Evolutionary conservation across 1,140 invertebrate species (phyloP), one percentile per base, ranked within the genome.

Genomic region (Acromyrmex heyeri): DNA sequence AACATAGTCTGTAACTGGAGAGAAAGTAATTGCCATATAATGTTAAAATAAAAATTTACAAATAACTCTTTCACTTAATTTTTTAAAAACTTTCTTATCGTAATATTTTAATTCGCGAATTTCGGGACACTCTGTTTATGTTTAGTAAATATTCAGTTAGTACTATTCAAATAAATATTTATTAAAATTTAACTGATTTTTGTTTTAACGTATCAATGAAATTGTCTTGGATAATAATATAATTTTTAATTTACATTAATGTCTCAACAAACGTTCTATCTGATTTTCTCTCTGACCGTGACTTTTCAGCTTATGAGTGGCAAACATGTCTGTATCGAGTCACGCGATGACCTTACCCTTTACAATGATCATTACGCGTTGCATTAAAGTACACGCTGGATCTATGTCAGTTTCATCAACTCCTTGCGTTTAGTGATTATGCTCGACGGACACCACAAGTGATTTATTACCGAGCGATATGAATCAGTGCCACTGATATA

Each of bases 271-370:
- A n/a, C 12, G 6, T 14, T 62, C 14, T 21, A 38, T 50, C 24
- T 73, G 34, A 7, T 61, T 81, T 65, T 38, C 27, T 61, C 44
- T 61, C 16, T 44, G 55, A 44, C 70, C 61, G 1, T 65, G 75
- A 53, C 59, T 75, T 67, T 48, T 82, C 21, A 30, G 50, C 69
- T 55, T 14, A 21, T 24, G 70, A 89, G 50, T 78, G 76, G 62
- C 61, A 48, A 12, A 86, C 88, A 59, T 67, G 53, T 88, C 86
- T 59, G 62, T 34, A 7, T 78, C 53, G 65, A 86, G 70, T 64
- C 90, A 91, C 69, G 86, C 57, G 69, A 50, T 27, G 78, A 89
- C 86, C 90, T 91, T 91, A 91, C 59, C 86, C 82, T 91, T 91
- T 91, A 70, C 62, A 21, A 77, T 55, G 44, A 85, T 18, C 48